Percentiles rank a stretch among this genome's conserved stretches.
phyloP scores from a whole-genome alignment of 2,888 invertebrate species.

The Tinea trinotella region DNA sequence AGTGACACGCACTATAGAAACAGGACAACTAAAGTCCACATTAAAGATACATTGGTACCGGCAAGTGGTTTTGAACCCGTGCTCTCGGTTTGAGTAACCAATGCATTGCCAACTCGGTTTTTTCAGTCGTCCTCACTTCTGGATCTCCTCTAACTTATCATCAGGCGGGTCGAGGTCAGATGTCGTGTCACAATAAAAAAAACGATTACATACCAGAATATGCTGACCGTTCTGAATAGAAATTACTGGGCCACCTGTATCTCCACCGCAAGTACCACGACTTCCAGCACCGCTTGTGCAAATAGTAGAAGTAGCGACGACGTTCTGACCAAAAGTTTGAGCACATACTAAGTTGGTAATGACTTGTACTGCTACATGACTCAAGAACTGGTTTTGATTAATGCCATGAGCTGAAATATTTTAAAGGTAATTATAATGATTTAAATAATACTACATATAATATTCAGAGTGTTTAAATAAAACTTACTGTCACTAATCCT shows the following conservation, averaged over 20 bases:
- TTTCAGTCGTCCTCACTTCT: too few relatives aligned
- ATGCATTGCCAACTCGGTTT: too few relatives aligned
- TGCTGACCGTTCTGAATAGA: slow-evolving; percentile 19
- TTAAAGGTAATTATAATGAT: not conserved
- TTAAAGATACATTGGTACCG: too few relatives aligned
- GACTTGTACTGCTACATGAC: slow-evolving; percentile 25
- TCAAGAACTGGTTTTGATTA: slow-evolving; percentile 19
- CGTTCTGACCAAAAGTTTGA: slow-evolving; percentile 28
- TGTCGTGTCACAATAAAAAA: too few relatives aligned
- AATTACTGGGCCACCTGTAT: slow-evolving; percentile 26
- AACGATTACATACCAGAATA: slow-evolving; percentile 21
- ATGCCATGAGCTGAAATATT: slow-evolving; percentile 17
- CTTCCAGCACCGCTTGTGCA: slow-evolving; percentile 35
- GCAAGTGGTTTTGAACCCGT: too few relatives aligned
- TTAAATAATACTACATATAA: not conserved
- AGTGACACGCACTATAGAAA: too few relatives aligned
- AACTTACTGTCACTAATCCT: slow-evolving; percentile 30
- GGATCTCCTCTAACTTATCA: too few relatives aligned
- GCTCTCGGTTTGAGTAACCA: too few relatives aligned
- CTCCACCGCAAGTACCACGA: slow-evolving; percentile 35
- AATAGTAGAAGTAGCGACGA: slow-evolving; percentile 31
- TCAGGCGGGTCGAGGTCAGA: too few relatives aligned
- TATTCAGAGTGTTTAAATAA: not conserved
- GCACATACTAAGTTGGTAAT: slow-evolving; percentile 34
- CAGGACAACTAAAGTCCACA: too few relatives aligned